Evolutionary conservation across 2,113 vertebrate species (phyloP).

Genomic region (Neofelis nebulosa): DNA sequence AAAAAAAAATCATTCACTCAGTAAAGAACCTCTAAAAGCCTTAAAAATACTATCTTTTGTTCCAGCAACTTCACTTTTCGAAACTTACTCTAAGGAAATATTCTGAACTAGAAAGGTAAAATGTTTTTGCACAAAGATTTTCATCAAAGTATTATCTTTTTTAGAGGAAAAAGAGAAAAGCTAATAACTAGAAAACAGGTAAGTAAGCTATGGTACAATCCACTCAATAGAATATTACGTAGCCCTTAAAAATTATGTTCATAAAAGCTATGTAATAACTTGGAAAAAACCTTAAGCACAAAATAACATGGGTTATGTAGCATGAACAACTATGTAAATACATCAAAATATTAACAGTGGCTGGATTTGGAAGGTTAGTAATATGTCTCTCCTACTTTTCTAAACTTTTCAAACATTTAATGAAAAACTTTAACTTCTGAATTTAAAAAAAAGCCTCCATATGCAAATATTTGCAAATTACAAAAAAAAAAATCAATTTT

Average conservation of each 20-base stretch:
- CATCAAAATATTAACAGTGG: neutral
- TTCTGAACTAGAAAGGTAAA: neutral
- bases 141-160: slow-evolving; percentile 2
- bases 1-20: neutral
- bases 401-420: slow-evolving; percentile 12
- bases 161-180: neutral
- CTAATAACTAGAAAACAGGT: neutral
- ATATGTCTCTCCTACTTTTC: neutral
- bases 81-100: slow-evolving; percentile 18
- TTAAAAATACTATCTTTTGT: slow-evolving; percentile 16
- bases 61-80: neutral
- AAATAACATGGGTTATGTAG: neutral
- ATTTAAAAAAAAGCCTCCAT: neutral
- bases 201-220: neutral
- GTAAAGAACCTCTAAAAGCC: neutral
- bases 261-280: neutral
- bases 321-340: neutral
- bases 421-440: neutral
- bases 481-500: neutral
- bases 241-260: neutral
- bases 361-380: neutral
- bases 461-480: slow-evolving; percentile 24
- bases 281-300: neutral
- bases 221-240: neutral
- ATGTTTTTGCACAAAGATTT: neutral